These are phyloP conservation scores for Hesperophylax magnus DNA, from an alignment of 1,140 invertebrate species.

Conservation along the genomic window DNA sequence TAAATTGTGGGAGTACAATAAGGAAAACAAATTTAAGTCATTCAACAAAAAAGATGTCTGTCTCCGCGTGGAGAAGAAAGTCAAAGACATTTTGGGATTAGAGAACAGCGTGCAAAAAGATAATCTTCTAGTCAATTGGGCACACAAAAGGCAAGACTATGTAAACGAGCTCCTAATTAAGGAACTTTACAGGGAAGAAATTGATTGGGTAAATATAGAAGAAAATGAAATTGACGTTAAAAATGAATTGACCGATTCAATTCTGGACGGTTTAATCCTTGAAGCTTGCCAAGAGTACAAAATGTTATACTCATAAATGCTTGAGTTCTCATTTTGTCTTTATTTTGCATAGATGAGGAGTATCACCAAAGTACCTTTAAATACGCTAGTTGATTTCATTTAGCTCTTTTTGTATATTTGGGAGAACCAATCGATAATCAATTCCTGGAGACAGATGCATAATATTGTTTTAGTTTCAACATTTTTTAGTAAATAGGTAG, in stretches of 20 bases:
- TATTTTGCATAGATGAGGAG: background rate
- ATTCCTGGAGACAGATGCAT: no score
- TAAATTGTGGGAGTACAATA: slow-evolving; percentile 45
- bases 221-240: slow-evolving; percentile 46
- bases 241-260: slow-evolving; percentile 48
- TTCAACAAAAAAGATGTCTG: slow-evolving; percentile 42
- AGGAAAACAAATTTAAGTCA: slow-evolving; percentile 14
- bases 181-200: slow-evolving; percentile 53
- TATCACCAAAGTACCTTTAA: slow-evolving; percentile 5
- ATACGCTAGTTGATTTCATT: no score
- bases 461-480: no score
- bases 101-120: slow-evolving; percentile 33
- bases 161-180: slow-evolving; percentile 49
- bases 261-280: slow-evolving; percentile 41
- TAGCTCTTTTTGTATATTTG: no score
- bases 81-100: slow-evolving; percentile 43
- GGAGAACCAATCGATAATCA: no score
- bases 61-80: slow-evolving; percentile 38
- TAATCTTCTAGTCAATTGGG: slow-evolving; percentile 44
- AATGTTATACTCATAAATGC: slow-evolving; percentile 17
- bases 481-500: no score
- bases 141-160: slow-evolving; percentile 48
- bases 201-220: slow-evolving; percentile 50
- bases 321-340: background rate
- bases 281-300: slow-evolving; percentile 44